A percentile compares a stretch with the other conserved stretches of the same genome.
Evolutionary conservation across 2,113 vertebrate species (phyloP).

Genomic region (Crotalus tigris): DNA sequence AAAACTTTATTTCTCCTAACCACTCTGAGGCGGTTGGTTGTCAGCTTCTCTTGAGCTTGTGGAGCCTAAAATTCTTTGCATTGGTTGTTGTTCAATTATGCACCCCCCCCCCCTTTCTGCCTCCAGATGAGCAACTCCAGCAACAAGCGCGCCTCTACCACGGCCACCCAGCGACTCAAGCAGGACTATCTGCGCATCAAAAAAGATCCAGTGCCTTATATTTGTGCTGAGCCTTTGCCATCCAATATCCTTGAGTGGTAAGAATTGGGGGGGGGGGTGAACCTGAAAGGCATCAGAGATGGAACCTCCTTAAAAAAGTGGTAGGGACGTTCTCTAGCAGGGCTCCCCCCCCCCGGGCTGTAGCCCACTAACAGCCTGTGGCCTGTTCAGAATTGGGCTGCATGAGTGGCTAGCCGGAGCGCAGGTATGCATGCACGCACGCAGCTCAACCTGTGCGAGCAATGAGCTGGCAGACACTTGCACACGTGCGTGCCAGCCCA

Average conservation of each 20-base stretch:
- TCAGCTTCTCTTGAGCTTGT: not conserved
- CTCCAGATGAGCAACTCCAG: slow-evolving; percentile 91
- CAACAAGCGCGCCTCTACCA: slow-evolving; percentile 93
- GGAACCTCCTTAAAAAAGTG: not conserved
- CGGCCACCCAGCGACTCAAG: slow-evolving; percentile 93
- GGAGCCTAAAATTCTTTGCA: not conserved
- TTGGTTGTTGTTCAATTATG: not conserved
- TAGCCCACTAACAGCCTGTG: no score
- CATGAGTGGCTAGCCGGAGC: no score
- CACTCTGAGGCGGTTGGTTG: not conserved
- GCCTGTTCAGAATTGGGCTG: no score
- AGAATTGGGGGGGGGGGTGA: slow-evolving; percentile 11
- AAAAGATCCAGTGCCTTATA: slow-evolving; percentile 98
- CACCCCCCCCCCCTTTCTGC: not conserved
- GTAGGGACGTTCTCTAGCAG: not conserved
- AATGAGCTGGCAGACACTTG: no score
- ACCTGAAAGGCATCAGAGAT: not conserved
- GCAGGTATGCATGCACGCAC: no score
- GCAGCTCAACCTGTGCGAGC: no score
- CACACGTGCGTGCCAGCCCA: no score
- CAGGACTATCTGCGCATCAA: slow-evolving; percentile 98
- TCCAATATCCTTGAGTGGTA: slow-evolving; percentile 98
- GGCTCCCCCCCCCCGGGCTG: no score
- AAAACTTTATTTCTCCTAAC: no score
- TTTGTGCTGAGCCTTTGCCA: slow-evolving; percentile 95